A percentile compares a stretch with the other conserved stretches of the same genome.
phyloP scores from a whole-genome alignment of 2,113 vertebrate genomes.

The Bungarus multicinctus region DNA sequence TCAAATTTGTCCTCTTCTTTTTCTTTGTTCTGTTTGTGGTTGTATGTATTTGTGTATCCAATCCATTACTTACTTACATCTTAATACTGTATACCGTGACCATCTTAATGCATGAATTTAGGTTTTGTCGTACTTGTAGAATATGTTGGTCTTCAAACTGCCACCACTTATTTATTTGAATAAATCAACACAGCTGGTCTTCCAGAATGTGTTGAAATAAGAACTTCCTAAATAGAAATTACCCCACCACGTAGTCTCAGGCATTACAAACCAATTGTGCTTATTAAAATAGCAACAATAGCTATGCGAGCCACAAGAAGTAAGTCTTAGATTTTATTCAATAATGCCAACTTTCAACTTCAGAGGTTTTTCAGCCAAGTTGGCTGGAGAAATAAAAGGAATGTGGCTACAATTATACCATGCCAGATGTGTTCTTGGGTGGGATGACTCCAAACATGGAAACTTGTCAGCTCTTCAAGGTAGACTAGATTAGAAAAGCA shows the following conservation, averaged over 20 bases:
- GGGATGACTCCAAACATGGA: not conserved
- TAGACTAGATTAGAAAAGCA: not conserved
- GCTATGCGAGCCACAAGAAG: not conserved
- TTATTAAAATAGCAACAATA: not conserved
- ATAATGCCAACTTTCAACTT: not conserved
- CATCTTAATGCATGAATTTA: not conserved
- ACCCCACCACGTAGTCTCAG: no score
- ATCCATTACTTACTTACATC: not conserved
- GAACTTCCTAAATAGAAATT: not conserved
- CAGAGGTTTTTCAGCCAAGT: not conserved
- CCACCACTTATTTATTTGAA: not conserved
- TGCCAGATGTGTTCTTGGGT: not conserved
- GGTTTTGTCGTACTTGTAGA: not conserved
- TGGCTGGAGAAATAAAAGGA: not conserved
- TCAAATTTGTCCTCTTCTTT: not conserved
- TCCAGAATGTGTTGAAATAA: not conserved
- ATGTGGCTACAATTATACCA: not conserved
- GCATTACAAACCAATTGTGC: not conserved
- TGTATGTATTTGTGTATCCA: not conserved
- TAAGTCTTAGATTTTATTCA: not conserved
- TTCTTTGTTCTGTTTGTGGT: not conserved
- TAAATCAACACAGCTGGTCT: not conserved
- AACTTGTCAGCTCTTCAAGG: not conserved
- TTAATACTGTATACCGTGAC: not conserved
- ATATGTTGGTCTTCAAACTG: not conserved